phyloP scores from a whole-genome alignment of 2,797 vertebrate genomes.

The Peromyscus eremicus region DNA sequence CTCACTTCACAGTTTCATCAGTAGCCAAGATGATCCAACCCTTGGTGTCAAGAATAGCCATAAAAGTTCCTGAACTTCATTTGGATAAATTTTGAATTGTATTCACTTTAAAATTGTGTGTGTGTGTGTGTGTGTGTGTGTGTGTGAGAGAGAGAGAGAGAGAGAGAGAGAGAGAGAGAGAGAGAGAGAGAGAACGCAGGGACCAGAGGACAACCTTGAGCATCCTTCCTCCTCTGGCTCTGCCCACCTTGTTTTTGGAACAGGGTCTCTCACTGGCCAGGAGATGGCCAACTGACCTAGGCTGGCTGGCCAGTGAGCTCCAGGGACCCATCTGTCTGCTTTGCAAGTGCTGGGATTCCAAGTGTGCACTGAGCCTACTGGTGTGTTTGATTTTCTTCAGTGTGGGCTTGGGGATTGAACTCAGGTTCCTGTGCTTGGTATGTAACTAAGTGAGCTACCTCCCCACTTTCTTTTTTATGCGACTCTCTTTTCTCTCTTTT shows the following conservation, averaged over 20 bases:
- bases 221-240: neutral
- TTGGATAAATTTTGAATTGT: neutral
- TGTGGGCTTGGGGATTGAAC: neutral
- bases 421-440: neutral
- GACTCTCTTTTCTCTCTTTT: neutral
- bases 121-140: neutral
- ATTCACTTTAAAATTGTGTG: neutral
- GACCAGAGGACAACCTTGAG: neutral
- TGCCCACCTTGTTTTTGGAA: neutral
- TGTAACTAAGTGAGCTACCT: neutral
- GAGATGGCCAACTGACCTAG: neutral
- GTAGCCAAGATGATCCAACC: neutral
- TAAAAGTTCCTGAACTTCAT: conserved; percentile 46
- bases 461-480: neutral
- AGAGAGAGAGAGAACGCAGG: neutral
- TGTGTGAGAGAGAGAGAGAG: neutral
- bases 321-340: neutral
- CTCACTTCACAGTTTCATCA: neutral
- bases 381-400: neutral
- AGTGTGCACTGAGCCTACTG: too few species aligned
- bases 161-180: neutral
- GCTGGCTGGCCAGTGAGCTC: neutral
- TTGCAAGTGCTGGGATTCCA: neutral
- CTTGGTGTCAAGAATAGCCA: neutral
- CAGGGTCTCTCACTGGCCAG: neutral